These are phyloP conservation scores for Tiphia femorata DNA, from an alignment of 2,888 invertebrate species.

Conservation along the genomic window DNA sequence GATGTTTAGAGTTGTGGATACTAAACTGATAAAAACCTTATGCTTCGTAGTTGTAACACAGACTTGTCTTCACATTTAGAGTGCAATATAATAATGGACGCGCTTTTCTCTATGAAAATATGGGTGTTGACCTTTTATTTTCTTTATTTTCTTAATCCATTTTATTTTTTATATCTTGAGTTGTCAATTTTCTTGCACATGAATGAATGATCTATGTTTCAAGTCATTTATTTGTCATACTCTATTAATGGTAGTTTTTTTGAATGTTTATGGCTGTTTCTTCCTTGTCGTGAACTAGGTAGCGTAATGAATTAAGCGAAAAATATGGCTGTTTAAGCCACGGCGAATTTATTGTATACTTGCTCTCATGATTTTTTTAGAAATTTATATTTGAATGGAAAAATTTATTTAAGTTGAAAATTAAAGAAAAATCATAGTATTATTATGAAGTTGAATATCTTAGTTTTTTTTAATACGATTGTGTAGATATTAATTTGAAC, in stretches of 20 bases:
- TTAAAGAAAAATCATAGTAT: no score
- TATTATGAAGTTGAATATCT: no score
- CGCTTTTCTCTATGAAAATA: constrained; percentile 10
- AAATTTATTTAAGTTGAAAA: no score
- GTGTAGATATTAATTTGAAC: no score
- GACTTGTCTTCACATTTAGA: constrained; percentile 11
- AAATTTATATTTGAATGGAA: constrained; percentile 5
- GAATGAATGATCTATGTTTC: constrained; percentile 22
- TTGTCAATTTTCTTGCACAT: constrained; percentile 33
- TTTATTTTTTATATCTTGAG: constrained; percentile 3
- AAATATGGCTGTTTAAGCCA: constrained; percentile 51
- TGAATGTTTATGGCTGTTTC: constrained; percentile 22
- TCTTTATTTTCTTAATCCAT: constrained; percentile 17
- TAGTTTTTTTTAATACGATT: no score
- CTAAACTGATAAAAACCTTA: constrained; percentile 8
- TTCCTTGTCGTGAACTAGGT: constrained; percentile 15
- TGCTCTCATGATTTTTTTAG: constrained; percentile 23
- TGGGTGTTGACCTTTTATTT: constrained; percentile 16
- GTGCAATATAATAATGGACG: constrained; percentile 30
- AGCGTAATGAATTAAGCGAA: constrained; percentile 28
- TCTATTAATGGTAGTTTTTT: constrained; percentile 14
- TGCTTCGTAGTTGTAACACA: constrained; percentile 8
- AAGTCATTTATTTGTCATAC: constrained; percentile 18
- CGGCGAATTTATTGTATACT: constrained; percentile 44
- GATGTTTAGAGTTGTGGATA: no score